Base-by-base conservation (phyloP, 2,888 invertebrate species). In the Acanthosepion esculentum region DNA sequence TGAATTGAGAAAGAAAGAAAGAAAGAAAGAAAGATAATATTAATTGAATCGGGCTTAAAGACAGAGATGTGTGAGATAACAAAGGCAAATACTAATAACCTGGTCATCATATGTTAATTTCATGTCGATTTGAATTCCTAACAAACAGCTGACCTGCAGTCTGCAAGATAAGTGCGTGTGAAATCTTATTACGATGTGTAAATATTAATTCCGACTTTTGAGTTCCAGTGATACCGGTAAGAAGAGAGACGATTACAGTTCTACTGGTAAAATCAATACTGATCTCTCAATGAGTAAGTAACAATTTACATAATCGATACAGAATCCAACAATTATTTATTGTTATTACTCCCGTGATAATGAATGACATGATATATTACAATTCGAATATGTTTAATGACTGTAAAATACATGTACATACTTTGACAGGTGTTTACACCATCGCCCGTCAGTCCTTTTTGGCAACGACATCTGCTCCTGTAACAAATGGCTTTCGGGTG, bases 351-450 rank as follows among this genome's bases (percentile, higher is more conserved):
- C 55, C 55, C 55, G 20, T 20, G 15, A n/a, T 78, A 29, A 78
- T 78, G n/a, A 29, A 78, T 78, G 18, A 2, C 78, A 3, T n/a
- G n/a, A 26, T 23, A 8, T 26, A 23, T 64, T 64, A 8, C 10
- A 33, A 12, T 15, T 15, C 12, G 15, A 12, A 1, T 18, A 78
- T n/a, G 12, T 18, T n/a, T 78, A 15, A 78, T 33, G 33, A n/a
- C 1, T 33, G 8, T 12, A 78, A 78, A 33, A 29, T 50, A 48
- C 0, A 92, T 26, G n/a, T 93, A 93, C 93, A 48, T 94, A 95
- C 95, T 94, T 50, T 95, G 48, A 92, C 95, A 95, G 33, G 78
- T 59, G 33, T 95, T 95, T 23, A 94, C 64, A 4, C 95, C 95
- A 59, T 95, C 95, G 8, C 95, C 95, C 48, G 59, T 94, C 48